Evolutionary conservation across 2,888 invertebrate species (phyloP).

Genomic region (Dryobota labecula): DNA sequence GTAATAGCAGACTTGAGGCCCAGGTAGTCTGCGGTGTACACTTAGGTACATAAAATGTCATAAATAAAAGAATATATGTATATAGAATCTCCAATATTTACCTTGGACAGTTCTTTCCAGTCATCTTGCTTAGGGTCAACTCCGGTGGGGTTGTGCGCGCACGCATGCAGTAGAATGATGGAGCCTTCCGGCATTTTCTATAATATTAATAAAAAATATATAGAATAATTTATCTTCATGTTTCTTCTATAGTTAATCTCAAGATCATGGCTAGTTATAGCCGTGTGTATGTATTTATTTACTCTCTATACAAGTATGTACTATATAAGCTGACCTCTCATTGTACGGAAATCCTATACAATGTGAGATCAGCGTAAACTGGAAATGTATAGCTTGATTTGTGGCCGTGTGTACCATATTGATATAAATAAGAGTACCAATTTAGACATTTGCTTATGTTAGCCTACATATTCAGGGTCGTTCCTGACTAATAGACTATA

Average conservation of each 20-base stretch:
- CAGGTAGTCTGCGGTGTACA: not conserved
- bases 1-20: no score
- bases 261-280: not conserved
- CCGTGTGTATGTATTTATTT: not conserved
- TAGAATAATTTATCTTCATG: not conserved
- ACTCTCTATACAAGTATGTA: not conserved
- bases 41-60: not conserved
- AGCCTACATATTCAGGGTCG: slow-evolving; percentile 35
- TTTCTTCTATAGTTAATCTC: slow-evolving; percentile 14
- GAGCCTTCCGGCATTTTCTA: slow-evolving; percentile 98
- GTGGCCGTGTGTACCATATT: not conserved
- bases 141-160: slow-evolving; percentile 99
- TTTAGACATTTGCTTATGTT: not conserved
- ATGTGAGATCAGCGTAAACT: no score
- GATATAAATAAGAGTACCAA: not conserved
- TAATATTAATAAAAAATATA: slow-evolving; percentile 67
- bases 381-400: no score
- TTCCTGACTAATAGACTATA: slow-evolving; percentile 19
- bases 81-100: slow-evolving; percentile 73
- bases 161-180: slow-evolving; percentile 98
- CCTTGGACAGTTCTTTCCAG: slow-evolving; percentile 96
- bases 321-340: no score
- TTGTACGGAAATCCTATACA: no score
- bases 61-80: not conserved
- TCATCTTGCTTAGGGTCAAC: slow-evolving; percentile 97